Base-by-base conservation (phyloP, 1,140 invertebrate species). In the Brachionus sp. region DNA sequence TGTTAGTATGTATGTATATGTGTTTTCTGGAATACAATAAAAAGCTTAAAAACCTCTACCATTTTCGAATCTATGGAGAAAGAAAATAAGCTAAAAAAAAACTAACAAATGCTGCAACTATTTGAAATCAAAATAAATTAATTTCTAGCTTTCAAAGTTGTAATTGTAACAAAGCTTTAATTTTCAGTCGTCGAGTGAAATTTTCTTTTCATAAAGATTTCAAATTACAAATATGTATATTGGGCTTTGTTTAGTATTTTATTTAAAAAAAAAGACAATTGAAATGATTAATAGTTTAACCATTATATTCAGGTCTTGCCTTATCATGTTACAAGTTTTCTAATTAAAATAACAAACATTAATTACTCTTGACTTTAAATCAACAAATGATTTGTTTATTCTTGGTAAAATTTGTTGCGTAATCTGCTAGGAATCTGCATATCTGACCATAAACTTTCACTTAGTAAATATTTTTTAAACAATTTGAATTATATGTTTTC, bases 71-170 rank as follows among this genome's bases (percentile, higher is more conserved):
- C 33, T 33, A 33, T 66, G 33, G 64, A 66, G 33, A 66, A 33
- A 70, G 37, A 35, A 19, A 39, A 70, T 19, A 39, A 70, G 37
- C 35, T 16, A 53, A 57, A 39, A 37, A 70, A 70, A 70, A 70
- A 70, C 66, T 70, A 70, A 70, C 66, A 70, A 70, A 70, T 70
- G 66, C 66, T 70, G 66, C 66, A 70, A 70, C 66, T 70, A 70
- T 70, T 70, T 70, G 33, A 70, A 70, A 70, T 70, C 7, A 39
- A 70, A 70, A 70, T 70, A 70, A 70, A 70, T 70, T 16, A 70
- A 70, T 70, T 66, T 66, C 50, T 57, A 57, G 50, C 19, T 57
- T 57, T 57, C 16, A 19, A 23, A 57, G 50, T 57, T 57, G 50
- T 57, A 57, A 57, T 57, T 57, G 50, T 57, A 57, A 9, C 25